Conservation (phyloP, 2,113 vertebrate species). For the Hystrix cristata region DNA sequence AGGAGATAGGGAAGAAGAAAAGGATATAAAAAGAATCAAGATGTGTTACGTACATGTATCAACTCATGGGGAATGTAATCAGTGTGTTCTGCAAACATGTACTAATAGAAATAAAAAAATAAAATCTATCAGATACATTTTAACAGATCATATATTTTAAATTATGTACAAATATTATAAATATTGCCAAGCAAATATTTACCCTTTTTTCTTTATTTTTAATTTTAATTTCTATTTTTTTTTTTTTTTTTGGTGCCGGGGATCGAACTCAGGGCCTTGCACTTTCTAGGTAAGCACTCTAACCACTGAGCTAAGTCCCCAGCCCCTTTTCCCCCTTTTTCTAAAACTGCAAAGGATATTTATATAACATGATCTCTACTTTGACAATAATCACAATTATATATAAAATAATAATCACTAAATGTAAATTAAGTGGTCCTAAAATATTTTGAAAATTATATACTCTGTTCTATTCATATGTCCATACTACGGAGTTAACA, state of each 20-base stretch:
- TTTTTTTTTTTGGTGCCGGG: too few relatives aligned
- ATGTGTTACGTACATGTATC: background rate
- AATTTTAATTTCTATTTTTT: too few relatives aligned
- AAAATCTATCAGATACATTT: background rate
- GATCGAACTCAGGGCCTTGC: too few relatives aligned
- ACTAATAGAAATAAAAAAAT: background rate
- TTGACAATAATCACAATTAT: background rate
- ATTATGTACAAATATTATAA: background rate
- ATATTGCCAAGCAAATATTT: background rate
- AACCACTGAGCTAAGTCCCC: too few relatives aligned
- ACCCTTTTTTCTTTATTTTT: background rate
- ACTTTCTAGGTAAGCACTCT: too few relatives aligned
- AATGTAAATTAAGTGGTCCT: background rate
- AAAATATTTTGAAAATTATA: constrained; percentile 5
- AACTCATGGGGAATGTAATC: background rate
- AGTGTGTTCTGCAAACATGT: background rate
- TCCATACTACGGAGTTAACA: background rate
- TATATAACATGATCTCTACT: background rate
- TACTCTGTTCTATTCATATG: background rate
- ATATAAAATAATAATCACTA: background rate
- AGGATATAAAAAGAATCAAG: background rate
- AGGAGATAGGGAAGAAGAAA: background rate
- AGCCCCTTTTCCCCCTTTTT: background rate
- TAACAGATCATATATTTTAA: background rate
- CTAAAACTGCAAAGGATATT: background rate